Conservation (phyloP, 2,113 vertebrate species). For the Leptocoma aspasia region DNA sequence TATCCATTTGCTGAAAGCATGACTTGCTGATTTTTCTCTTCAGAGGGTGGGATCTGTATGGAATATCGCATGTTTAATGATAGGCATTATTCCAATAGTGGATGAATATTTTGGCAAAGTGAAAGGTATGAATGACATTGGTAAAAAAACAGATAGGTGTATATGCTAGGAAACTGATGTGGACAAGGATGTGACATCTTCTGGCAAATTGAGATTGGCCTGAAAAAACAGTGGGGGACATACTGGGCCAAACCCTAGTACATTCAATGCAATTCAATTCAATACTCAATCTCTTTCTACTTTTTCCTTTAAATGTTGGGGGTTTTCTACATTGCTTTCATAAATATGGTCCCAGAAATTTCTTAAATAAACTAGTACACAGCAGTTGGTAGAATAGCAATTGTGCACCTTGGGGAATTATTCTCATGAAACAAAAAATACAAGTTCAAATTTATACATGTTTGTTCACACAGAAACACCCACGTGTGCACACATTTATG, state of each 20-base stretch:
- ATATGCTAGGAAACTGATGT: neutral
- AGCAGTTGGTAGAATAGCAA: neutral
- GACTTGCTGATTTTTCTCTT: neutral
- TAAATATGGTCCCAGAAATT: neutral
- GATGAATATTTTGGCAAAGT: neutral
- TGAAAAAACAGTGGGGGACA: neutral
- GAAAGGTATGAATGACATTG: neutral
- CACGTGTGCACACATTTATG: neutral
- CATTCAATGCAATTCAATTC: neutral
- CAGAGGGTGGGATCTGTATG: neutral
- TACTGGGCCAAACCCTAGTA: neutral
- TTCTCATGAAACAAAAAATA: neutral
- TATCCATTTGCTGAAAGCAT: neutral
- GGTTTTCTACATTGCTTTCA: neutral
- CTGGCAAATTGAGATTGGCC: neutral
- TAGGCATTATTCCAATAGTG: neutral
- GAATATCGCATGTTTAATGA: neutral
- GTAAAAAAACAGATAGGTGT: neutral
- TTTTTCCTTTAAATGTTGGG: neutral
- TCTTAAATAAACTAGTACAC: neutral
- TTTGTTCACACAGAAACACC: neutral
- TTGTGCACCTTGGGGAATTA: neutral
- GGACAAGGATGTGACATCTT: neutral
- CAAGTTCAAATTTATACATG: neutral
- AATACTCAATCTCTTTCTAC: neutral